Evolutionary conservation across 1,140 invertebrate species (phyloP).

Genomic region (Bilobella aurantiaca): DNA sequence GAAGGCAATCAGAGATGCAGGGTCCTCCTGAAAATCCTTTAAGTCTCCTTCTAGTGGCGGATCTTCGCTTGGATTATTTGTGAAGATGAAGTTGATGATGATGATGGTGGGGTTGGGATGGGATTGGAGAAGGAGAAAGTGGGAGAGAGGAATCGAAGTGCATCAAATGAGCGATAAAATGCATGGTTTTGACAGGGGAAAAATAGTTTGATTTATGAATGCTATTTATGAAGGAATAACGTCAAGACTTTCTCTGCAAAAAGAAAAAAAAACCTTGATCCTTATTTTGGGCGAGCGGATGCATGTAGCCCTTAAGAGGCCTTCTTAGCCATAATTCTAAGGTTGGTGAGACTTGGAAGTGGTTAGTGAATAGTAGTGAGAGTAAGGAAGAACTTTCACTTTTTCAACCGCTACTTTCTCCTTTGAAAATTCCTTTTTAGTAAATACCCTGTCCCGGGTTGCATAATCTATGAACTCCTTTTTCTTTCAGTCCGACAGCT

Average conservation of each 20-base stretch:
- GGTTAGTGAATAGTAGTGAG: too few species aligned
- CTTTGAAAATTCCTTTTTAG: constrained; percentile 2
- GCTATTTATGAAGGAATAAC: constrained; percentile 16
- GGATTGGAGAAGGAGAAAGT: constrained; percentile 1
- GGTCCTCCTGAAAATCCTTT: neutral
- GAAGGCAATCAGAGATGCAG: neutral
- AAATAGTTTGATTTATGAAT: constrained; percentile 35
- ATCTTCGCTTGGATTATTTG: neutral
- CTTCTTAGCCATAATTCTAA: too few species aligned
- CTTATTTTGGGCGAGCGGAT: too few species aligned
- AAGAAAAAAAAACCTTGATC: too few species aligned
- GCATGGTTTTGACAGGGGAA: constrained; percentile 33
- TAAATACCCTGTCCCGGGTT: constrained; percentile 4
- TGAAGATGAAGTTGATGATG: neutral
- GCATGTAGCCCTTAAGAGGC: too few species aligned
- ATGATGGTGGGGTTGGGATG: neutral
- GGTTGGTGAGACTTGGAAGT: too few species aligned
- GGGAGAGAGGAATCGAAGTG: constrained; percentile 24
- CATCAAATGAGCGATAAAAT: constrained; percentile 35
- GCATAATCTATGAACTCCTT: constrained; percentile 6
- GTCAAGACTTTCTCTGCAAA: neutral
- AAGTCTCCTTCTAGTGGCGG: neutral
- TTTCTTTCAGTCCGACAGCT: neutral
- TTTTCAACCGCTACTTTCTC: neutral
- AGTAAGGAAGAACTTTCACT: neutral